Conservation (phyloP, 1,140 invertebrate genomes). For the Periplaneta americana region DNA sequence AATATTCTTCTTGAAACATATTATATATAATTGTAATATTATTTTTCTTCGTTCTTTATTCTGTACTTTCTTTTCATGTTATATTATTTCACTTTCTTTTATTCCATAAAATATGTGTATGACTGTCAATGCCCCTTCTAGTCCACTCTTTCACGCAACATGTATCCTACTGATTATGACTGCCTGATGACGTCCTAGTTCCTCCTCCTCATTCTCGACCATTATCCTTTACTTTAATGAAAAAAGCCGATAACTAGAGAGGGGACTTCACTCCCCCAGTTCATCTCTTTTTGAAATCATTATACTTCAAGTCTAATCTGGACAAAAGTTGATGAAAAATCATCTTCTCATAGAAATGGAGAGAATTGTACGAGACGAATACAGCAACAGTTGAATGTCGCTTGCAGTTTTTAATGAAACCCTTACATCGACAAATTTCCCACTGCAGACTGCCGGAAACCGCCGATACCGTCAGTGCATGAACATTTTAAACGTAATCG, state of each 20-base stretch:
- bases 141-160: background rate
- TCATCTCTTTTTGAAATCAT: background rate
- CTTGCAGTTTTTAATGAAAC: background rate
- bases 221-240: conserved; percentile 4
- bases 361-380: background rate
- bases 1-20: too few relatives aligned
- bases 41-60: too few relatives aligned
- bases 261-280: background rate
- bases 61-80: too few relatives aligned
- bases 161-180: background rate
- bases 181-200: background rate
- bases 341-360: background rate
- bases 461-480: too few relatives aligned
- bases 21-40: too few relatives aligned
- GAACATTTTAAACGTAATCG: too few relatives aligned
- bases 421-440: background rate
- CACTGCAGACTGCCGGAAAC: background rate
- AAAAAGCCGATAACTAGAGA: conserved; percentile 7
- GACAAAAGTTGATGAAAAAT: background rate
- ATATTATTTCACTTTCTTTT: too few relatives aligned
- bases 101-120: too few relatives aligned
- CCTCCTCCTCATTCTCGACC: background rate
- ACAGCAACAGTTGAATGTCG: background rate
- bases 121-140: too few relatives aligned
- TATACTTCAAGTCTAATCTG: background rate